Base-by-base conservation (phyloP, 1,140 invertebrate species). In the Samia ricini region DNA sequence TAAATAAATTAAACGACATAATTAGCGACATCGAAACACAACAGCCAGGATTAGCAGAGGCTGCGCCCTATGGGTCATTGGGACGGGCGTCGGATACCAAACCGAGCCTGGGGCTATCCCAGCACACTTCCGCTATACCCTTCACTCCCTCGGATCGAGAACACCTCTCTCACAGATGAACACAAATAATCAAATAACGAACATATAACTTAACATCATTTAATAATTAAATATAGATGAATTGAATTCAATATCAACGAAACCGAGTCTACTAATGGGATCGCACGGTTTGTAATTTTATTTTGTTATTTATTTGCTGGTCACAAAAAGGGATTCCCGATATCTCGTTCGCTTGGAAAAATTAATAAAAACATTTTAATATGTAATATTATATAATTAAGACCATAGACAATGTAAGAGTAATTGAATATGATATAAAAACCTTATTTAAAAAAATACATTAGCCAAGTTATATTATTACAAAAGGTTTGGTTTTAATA, bases 91-190 rank as follows among this genome's bases (percentile, higher is more conserved):
- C 74, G 81, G 81, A 85, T 75, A 76, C 80, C 76, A 80, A 83
- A 87, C 83, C 81, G 84, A 86, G 80, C 74, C 79, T 67, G 87
- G 86, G 81, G 81, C 84, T 83, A 80, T 81, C 81, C n/a, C 84
- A 79, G 75, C 81, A 87, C 85, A 88, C 87, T 87, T 85, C 83
- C 82, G 85, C 85, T 85, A 85, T 85, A 87, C 85, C 88, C 85
- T 85, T 84, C 88, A 86, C 88, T 90, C 88, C 85, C 85, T 88
- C 83, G 82, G 81, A 89, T 88, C 85, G 86, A 89, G 88, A 89
- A 90, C 88, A 90, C 88, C 88, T 89, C 88, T 90, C 88, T 90
- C 88, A 90, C 85, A 90, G 79, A 88, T 89, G 82, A 81, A 85
- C 76, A 90, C 81, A 90, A 89, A 86, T 86, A 85, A 84, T 85